These are phyloP conservation scores for Cryptotermes secundus DNA, from an alignment of 1,140 invertebrate genomes.

Conservation along the genomic window DNA sequence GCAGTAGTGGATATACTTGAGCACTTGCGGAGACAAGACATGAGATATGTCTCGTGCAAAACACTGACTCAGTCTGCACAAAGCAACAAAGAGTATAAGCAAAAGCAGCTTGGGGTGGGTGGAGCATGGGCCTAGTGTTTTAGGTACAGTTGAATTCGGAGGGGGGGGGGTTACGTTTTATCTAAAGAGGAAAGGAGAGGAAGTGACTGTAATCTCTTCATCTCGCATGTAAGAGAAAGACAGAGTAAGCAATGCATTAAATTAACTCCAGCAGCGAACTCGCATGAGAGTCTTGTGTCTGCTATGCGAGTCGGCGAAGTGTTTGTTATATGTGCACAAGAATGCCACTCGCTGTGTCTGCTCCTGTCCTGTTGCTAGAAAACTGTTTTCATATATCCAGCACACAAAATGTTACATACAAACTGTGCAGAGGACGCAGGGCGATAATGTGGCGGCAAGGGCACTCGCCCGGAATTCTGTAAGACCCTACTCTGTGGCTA, in stretches of 20 bases:
- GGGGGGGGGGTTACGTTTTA: neutral
- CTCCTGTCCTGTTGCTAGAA: neutral
- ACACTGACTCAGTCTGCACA: neutral
- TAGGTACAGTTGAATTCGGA: neutral
- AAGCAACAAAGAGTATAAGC: neutral
- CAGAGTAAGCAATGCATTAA: neutral
- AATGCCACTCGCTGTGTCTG: neutral
- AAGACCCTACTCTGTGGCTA: neutral
- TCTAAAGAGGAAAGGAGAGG: neutral
- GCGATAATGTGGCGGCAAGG: neutral
- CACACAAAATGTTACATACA: neutral
- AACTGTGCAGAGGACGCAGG: neutral
- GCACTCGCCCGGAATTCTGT: neutral
- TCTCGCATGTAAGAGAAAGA: slow-evolving; percentile 8
- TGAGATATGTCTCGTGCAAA: slow-evolving; percentile 8
- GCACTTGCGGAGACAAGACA: neutral
- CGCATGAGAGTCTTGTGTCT: neutral
- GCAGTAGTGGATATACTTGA: neutral
- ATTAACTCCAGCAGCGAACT: neutral
- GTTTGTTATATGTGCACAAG: neutral
- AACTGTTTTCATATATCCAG: neutral
- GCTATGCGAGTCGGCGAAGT: neutral
- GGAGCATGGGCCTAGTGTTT: neutral
- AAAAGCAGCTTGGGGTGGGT: neutral
- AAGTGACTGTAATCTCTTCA: neutral